These are phyloP conservation scores for Notolepis coatsorum DNA, from an alignment of 2,797 vertebrate species.

Conservation along the genomic window DNA sequence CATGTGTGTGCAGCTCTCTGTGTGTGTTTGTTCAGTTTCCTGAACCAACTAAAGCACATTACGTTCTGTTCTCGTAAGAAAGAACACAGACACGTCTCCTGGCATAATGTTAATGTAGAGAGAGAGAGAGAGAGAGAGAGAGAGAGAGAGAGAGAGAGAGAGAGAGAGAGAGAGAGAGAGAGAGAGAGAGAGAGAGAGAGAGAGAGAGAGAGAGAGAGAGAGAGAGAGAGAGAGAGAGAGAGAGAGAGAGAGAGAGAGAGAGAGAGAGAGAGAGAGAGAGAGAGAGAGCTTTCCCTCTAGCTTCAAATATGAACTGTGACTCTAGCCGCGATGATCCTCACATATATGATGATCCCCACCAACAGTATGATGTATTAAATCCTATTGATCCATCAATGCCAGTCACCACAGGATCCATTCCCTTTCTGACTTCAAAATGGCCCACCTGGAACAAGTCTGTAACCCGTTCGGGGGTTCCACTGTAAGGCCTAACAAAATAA, in stretches of 20 bases:
- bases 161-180: not conserved
- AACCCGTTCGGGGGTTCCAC: too few relatives aligned
- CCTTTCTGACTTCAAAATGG: too few relatives aligned
- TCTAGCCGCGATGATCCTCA: too few relatives aligned
- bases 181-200: conserved; percentile 1
- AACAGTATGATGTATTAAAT: too few relatives aligned
- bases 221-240: not conserved
- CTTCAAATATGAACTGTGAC: too few relatives aligned
- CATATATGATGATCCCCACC: not conserved
- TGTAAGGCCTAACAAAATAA: too few relatives aligned
- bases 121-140: not conserved
- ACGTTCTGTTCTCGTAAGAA: not conserved
- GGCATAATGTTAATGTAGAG: too few relatives aligned
- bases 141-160: conserved; percentile 7
- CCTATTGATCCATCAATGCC: too few relatives aligned
- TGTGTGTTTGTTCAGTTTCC: not conserved
- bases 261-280: conserved; percentile 3
- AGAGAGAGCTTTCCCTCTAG: not conserved
- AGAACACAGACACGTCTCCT: too few relatives aligned
- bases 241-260: not conserved
- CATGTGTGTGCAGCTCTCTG: not conserved
- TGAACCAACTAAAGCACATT: not conserved
- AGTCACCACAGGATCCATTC: too few relatives aligned
- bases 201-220: not conserved
- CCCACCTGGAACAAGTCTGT: too few relatives aligned